Evolutionary conservation across 2,797 vertebrate genomes (phyloP).

Genomic region (Basileuterus tristriatus): DNA sequence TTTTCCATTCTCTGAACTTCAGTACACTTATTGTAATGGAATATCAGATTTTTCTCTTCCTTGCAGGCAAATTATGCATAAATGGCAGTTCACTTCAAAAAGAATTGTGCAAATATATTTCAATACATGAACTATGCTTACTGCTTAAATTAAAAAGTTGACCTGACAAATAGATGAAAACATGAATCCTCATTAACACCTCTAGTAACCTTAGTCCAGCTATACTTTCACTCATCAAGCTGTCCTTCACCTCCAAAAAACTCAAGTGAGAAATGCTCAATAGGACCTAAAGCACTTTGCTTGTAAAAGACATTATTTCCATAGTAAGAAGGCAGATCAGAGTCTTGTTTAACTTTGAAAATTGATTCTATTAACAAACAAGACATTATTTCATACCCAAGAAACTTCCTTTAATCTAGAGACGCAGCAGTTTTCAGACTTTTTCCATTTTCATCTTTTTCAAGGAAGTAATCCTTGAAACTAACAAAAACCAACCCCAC

Average conservation of each 20-base stretch:
- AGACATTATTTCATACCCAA: not conserved
- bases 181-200: constrained; percentile 4
- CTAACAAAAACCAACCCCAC: not conserved
- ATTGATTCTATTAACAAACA: not conserved
- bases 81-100: not conserved
- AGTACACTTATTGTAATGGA: not conserved
- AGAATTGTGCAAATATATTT: not conserved
- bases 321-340: not conserved
- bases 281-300: not conserved
- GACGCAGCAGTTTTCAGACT: not conserved
- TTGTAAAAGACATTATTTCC: not conserved
- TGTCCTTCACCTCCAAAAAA: not conserved
- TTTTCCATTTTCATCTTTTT: not conserved
- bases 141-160: not conserved
- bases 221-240: not conserved
- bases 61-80: not conserved
- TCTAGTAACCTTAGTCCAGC: not conserved
- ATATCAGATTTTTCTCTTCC: not conserved
- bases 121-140: not conserved
- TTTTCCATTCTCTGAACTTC: not conserved
- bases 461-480: not conserved
- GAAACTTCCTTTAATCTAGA: not conserved
- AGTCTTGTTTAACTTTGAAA: constrained; percentile 17
- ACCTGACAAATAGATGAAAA: not conserved
- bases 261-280: not conserved